phyloP scores from a whole-genome alignment of 2,888 invertebrate genomes.

The Cataglyphis rosenhaueri region DNA sequence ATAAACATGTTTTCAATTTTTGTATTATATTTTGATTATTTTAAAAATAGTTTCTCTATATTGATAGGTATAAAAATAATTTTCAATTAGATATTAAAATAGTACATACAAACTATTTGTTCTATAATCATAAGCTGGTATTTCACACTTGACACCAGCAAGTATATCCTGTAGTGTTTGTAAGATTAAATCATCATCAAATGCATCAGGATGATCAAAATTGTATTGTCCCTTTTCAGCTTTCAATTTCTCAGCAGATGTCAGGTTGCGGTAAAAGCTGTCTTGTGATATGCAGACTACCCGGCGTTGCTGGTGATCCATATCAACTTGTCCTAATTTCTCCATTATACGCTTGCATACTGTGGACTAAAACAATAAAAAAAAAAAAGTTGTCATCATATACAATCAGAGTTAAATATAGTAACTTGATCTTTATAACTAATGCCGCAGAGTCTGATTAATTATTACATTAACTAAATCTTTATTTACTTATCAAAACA shows the following conservation, averaged over 20 bases:
- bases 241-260: slow-evolving; percentile 91
- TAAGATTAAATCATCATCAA: slow-evolving; percentile 95
- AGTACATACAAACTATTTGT: slow-evolving; percentile 93
- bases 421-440: neutral
- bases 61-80: slow-evolving; percentile 17
- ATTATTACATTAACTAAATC: neutral
- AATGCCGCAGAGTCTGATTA: neutral
- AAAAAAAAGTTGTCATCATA: neutral
- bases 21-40: neutral
- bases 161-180: slow-evolving; percentile 93
- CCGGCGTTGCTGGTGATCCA: slow-evolving; percentile 94
- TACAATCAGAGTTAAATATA: neutral
- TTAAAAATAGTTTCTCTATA: neutral
- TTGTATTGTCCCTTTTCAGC: slow-evolving; percentile 97
- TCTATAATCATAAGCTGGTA: slow-evolving; percentile 97
- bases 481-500: neutral
- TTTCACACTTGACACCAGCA: slow-evolving; percentile 94
- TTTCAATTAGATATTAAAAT: slow-evolving; percentile 1
- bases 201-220: slow-evolving; percentile 99
- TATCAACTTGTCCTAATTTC: slow-evolving; percentile 96
- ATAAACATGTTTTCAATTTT: slow-evolving; percentile 3
- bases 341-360: slow-evolving; percentile 99
- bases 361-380: slow-evolving; percentile 90
- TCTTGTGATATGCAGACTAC: slow-evolving; percentile 98
- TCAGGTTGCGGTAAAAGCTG: slow-evolving; percentile 97